Evolutionary conservation across 1,140 invertebrate genomes (phyloP), one percentile per base, ranked within the genome.

Genomic region (Orchesella cincta): DNA sequence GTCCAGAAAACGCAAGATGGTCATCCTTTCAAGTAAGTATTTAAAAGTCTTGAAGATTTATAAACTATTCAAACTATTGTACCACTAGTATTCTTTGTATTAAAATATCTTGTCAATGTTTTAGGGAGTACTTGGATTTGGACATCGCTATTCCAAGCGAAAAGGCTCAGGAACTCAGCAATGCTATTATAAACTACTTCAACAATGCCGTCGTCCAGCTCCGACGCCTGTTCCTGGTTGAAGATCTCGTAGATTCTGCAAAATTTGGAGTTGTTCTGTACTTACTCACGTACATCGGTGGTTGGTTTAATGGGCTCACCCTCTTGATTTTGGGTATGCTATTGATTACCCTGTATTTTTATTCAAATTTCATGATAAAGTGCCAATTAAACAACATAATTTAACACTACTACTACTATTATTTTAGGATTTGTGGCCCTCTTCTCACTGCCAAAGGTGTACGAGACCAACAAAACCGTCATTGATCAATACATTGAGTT

Each of bases 231-330:
- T 97, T 98, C 87, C 89, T 98, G 78, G 95, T 98, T 83, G 97
- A 98, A 86, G 96, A 98, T 87, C 88, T 98, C 81, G 91, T 98
- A 75, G 96, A 98, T 87, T 98, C 96, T 54, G 90, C 95, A 82
- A 95, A 98, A 89, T 98, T 98, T 87, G 94, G 91, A 82, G 90
- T 96, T 78, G 87, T 95, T 80, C 88, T 98, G 83, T 98, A 96
- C 95, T 92, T 92, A 83, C 89, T 98, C 84, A 98, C 97, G 34
- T 98, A 98, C 86, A 89, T 98, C 82, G 97, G 97, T 82, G 91
- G 94, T 82, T 97, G 94, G 93, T 98, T 99, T 89, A 98, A 98
- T 88, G 96, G 96, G 85, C 93, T 98, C 90, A 98, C 96, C 81
- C 90, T 98, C 82, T 90, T 98, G 84, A 98, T 98, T 83, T 89